A percentile compares a stretch with the other conserved stretches of the same genome.
Evolutionary conservation across 2,113 vertebrate genomes (phyloP).

Genomic region (Ictalurus furcatus): DNA sequence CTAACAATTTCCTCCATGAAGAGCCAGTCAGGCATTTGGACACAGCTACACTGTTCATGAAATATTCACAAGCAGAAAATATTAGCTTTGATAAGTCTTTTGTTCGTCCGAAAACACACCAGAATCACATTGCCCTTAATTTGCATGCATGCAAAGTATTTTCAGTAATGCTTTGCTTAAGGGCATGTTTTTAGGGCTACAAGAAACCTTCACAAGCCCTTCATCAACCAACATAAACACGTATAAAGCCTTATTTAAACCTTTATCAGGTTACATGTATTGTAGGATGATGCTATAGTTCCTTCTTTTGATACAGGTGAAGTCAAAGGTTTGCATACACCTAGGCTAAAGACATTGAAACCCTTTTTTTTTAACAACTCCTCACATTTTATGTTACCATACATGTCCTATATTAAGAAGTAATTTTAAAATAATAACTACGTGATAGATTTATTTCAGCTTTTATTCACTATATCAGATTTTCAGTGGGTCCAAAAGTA

Average conservation of each 20-base stretch:
- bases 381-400: background rate
- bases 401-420: background rate
- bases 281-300: background rate
- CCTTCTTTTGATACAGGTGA: background rate
- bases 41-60: background rate
- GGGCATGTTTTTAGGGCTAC: background rate
- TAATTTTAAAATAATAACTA: background rate
- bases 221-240: background rate
- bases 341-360: background rate
- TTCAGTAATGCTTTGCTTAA: background rate
- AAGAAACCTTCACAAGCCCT: background rate
- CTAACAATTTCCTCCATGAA: background rate
- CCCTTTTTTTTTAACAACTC: background rate
- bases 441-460: background rate
- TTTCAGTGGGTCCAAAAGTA: background rate
- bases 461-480: background rate
- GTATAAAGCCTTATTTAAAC: background rate
- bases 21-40: background rate
- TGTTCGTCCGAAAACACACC: background rate
- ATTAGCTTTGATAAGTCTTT: background rate
- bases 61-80: background rate
- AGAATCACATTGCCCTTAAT: background rate
- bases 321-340: background rate
- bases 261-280: too few relatives aligned
- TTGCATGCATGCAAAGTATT: conserved; percentile 6